A percentile compares a stretch with the other conserved stretches of the same genome.
These are phyloP conservation scores for Pachyrhynchus sulphureomaculatus DNA, from an alignment of 1,140 invertebrate species.

Conservation along the genomic window DNA sequence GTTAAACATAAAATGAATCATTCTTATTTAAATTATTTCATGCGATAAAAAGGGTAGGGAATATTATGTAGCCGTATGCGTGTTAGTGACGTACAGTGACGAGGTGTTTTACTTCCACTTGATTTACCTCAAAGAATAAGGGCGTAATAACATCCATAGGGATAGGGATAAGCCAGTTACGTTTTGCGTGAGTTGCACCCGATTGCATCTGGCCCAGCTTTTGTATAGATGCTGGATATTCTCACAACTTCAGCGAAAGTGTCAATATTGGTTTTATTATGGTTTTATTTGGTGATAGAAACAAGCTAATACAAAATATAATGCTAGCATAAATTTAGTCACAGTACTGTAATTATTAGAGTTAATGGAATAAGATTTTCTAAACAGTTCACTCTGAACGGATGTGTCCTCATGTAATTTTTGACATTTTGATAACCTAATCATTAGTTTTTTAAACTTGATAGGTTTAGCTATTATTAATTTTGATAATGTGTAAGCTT, in stretches of 20 bases:
- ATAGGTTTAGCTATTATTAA: too few species aligned
- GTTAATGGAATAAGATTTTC: too few species aligned
- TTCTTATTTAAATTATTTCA: constrained; percentile 20
- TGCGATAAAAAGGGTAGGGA: constrained; percentile 21
- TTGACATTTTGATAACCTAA: too few species aligned
- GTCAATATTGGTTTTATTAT: background rate
- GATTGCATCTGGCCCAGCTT: constrained; percentile 46
- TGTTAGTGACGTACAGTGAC: constrained; percentile 46
- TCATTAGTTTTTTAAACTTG: too few species aligned
- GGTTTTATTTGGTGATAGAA: too few species aligned
- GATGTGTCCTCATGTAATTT: too few species aligned
- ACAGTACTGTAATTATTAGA: too few species aligned
- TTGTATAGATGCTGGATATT: constrained; percentile 44
- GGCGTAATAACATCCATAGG: constrained; percentile 45
- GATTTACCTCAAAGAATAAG: constrained; percentile 46
- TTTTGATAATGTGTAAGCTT: too few species aligned
- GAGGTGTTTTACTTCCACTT: constrained; percentile 49
- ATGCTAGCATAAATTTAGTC: too few species aligned
- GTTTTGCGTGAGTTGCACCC: constrained; percentile 38
- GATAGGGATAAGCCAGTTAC: constrained; percentile 48
- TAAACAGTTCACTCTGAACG: too few species aligned
- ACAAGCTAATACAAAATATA: too few species aligned
- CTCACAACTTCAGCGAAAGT: constrained; percentile 36
- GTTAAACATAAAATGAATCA: constrained; percentile 7
- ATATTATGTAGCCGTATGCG: constrained; percentile 28